Evolutionary conservation across 2,888 invertebrate species (phyloP).

Genomic region (Pachymerium ferrugineum): DNA sequence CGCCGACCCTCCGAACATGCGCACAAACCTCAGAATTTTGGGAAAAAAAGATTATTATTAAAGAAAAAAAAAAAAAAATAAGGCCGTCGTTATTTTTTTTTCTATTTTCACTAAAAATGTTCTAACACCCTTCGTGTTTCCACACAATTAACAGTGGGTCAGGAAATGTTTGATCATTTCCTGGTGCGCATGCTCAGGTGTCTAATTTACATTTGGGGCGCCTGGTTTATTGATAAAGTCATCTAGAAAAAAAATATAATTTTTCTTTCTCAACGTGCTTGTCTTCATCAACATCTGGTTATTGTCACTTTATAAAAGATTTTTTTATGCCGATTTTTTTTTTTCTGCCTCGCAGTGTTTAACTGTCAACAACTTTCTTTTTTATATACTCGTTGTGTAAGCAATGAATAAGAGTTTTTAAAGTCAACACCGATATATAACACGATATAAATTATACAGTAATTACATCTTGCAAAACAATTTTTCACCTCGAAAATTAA

Average conservation of each 20-base stretch:
- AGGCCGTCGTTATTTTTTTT: neutral
- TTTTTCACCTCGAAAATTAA: too few relatives aligned
- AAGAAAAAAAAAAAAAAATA: neutral
- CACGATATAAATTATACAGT: too few relatives aligned
- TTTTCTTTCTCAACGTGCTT: neutral
- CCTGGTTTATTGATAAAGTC: neutral
- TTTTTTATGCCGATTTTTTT: too few relatives aligned
- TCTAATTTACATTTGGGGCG: neutral
- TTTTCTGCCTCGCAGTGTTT: too few relatives aligned
- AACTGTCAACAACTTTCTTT: too few relatives aligned
- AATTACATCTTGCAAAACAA: too few relatives aligned
- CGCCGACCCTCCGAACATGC: slow-evolving; percentile 4
- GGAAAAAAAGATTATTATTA: neutral
- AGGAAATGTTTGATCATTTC: slow-evolving; percentile 6
- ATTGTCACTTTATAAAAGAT: too few relatives aligned
- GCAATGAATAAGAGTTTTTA: too few relatives aligned
- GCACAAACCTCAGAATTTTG: neutral
- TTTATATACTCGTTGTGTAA: too few relatives aligned
- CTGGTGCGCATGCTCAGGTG: neutral
- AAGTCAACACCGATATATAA: too few relatives aligned
- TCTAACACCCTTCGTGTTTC: neutral
- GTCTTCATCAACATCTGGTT: too few relatives aligned
- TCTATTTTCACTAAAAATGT: neutral
- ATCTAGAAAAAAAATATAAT: neutral
- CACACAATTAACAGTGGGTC: neutral